phyloP scores from a whole-genome alignment of 2,113 vertebrate species.

The Hippocampus mohnikei region DNA sequence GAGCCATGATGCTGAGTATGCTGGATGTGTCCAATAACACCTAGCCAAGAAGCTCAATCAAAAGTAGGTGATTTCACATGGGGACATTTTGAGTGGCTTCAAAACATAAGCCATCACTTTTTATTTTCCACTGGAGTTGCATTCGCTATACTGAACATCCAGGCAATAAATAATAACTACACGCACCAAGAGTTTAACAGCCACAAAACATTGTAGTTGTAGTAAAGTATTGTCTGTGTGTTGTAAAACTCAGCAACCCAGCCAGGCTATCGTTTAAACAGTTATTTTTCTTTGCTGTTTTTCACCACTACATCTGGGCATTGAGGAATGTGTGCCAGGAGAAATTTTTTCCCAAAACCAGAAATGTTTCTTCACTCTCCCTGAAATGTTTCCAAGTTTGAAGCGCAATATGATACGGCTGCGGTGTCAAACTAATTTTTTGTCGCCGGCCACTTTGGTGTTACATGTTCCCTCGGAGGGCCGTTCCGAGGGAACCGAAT shows the following conservation, averaged over 20 bases:
- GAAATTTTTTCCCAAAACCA: not conserved
- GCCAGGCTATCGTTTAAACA: not conserved
- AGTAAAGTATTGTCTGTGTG: not conserved
- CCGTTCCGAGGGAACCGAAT: too few relatives aligned
- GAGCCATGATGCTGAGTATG: conserved; percentile 44
- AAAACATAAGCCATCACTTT: conserved; percentile 22
- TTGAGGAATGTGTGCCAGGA: not conserved
- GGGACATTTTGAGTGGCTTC: conserved; percentile 6
- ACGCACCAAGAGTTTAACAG: not conserved
- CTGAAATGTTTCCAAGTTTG: not conserved
- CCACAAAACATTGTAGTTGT: not conserved
- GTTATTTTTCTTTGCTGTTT: not conserved
- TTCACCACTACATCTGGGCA: not conserved
- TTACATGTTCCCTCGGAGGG: too few relatives aligned
- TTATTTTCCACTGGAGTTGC: conserved; percentile 3
- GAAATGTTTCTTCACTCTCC: not conserved
- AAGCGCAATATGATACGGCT: not conserved
- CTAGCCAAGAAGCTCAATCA: conserved; percentile 36
- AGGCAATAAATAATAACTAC: conserved; percentile 2
- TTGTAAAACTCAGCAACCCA: not conserved
- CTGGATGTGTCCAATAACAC: conserved; percentile 33
- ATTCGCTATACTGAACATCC: not conserved
- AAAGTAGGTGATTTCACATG: conserved; percentile 25
- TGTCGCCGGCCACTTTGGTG: too few relatives aligned
- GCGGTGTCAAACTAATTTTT: too few relatives aligned